These are phyloP conservation scores for Xiphophorus couchianus DNA, from an alignment of 2,113 vertebrate genomes.

Conservation along the genomic window DNA sequence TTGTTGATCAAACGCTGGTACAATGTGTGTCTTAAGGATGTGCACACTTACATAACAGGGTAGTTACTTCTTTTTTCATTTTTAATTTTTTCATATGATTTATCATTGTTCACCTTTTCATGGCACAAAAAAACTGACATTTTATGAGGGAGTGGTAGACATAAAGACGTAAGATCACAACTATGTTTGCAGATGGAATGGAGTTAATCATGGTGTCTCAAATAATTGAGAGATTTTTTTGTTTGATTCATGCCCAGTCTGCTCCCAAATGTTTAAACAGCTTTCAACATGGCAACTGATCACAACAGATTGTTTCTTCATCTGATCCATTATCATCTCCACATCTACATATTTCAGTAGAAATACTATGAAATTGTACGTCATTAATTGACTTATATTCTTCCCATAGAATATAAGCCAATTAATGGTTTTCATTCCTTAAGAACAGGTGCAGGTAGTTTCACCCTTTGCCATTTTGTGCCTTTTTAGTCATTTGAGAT, in stretches of 20 bases:
- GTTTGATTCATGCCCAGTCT: background rate
- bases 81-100: background rate
- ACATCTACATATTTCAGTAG: background rate
- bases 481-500: background rate
- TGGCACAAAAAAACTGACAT: background rate
- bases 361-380: too few relatives aligned
- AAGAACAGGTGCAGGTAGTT: background rate
- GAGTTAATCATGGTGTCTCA: background rate
- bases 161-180: background rate
- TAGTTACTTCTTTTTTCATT: background rate
- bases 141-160: background rate
- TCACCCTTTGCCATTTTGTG: background rate
- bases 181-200: background rate
- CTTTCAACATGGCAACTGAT: background rate
- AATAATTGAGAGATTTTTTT: background rate
- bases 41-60: background rate
- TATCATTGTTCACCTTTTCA: too few relatives aligned
- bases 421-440: background rate
- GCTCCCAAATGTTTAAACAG: slow-evolving; percentile 2
- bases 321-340: background rate
- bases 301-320: background rate
- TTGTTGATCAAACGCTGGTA: too few relatives aligned
- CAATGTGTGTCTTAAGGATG: too few relatives aligned
- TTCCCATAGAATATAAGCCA: background rate
- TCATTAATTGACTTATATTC: background rate